Evolutionary conservation across 2,888 invertebrate species (phyloP).

Genomic region (Tipula confusa): DNA sequence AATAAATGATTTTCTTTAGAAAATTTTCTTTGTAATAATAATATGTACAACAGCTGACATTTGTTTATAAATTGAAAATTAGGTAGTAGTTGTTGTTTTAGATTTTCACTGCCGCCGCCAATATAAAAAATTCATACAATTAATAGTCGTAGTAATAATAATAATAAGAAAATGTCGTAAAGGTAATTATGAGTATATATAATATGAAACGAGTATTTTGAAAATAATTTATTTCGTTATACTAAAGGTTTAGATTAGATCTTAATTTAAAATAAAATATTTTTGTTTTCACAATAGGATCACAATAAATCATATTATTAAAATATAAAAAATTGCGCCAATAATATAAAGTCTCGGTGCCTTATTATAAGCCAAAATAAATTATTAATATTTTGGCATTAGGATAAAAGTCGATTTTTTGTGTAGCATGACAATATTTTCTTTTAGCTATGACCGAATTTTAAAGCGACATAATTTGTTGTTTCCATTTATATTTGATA

Average conservation of each 20-base stretch:
- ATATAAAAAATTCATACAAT: neutral
- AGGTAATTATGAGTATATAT: neutral
- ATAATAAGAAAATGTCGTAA: neutral
- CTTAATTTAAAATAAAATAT: neutral
- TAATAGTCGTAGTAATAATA: neutral
- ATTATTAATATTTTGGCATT: neutral
- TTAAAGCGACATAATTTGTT: neutral
- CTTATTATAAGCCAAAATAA: neutral
- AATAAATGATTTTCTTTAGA: neutral
- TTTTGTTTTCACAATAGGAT: neutral
- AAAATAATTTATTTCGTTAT: neutral
- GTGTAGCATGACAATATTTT: neutral
- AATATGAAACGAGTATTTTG: too few species aligned
- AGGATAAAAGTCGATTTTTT: neutral
- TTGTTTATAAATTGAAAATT: constrained; percentile 1
- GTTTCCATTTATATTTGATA: neutral
- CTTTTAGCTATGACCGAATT: neutral
- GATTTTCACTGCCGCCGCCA: neutral
- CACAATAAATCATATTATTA: neutral
- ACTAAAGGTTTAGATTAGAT: neutral
- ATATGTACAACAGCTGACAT: constrained; percentile 3
- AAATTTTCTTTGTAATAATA: neutral
- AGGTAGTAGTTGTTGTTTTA: neutral
- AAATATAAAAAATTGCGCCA: neutral
- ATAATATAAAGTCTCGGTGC: neutral